Percentiles rank a stretch among this genome's conserved stretches.
Conservation (phyloP, 2,797 vertebrate species). For the Labeo calbasu region DNA sequence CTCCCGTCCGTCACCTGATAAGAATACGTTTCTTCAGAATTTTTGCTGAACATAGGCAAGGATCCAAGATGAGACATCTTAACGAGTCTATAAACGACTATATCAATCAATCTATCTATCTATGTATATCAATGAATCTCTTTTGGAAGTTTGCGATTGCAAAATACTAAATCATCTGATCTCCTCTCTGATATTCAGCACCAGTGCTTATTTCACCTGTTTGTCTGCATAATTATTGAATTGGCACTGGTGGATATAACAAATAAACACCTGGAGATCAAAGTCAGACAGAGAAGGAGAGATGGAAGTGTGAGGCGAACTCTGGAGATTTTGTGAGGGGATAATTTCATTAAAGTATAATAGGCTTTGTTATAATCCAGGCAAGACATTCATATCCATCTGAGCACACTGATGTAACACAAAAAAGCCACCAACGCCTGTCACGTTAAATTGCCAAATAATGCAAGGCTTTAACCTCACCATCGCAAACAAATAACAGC, state of each 20-base stretch:
- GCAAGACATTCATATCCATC: slow-evolving; percentile 53
- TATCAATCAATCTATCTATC: not conserved
- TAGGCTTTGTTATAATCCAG: slow-evolving; percentile 59
- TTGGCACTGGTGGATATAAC: slow-evolving; percentile 21
- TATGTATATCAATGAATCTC: not conserved
- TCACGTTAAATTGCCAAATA: slow-evolving; percentile 62
- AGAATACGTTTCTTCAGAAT: slow-evolving; percentile 5
- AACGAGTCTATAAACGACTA: not conserved
- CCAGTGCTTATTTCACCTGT: not conserved
- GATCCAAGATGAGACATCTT: not conserved
- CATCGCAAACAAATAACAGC: slow-evolving; percentile 60
- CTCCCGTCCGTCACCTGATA: slow-evolving; percentile 35
- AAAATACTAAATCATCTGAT: slow-evolving; percentile 2
- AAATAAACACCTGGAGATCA: slow-evolving; percentile 47
- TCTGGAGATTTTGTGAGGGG: not conserved
- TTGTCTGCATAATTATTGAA: slow-evolving; percentile 32
- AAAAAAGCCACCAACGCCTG: slow-evolving; percentile 31
- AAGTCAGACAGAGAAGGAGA: slow-evolving; percentile 18
- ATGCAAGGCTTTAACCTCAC: slow-evolving; percentile 46
- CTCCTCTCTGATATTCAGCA: slow-evolving; percentile 25
- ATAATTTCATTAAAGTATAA: slow-evolving; percentile 63
- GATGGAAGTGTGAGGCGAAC: slow-evolving; percentile 14
- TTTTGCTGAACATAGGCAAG: slow-evolving; percentile 12
- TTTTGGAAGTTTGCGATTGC: not conserved
- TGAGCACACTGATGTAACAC: slow-evolving; percentile 46